Evolutionary conservation across 35 echinoderm and acorn worm species (phyloP), one percentile per base, ranked within the genome.

Genomic region (Patiria miniata): DNA sequence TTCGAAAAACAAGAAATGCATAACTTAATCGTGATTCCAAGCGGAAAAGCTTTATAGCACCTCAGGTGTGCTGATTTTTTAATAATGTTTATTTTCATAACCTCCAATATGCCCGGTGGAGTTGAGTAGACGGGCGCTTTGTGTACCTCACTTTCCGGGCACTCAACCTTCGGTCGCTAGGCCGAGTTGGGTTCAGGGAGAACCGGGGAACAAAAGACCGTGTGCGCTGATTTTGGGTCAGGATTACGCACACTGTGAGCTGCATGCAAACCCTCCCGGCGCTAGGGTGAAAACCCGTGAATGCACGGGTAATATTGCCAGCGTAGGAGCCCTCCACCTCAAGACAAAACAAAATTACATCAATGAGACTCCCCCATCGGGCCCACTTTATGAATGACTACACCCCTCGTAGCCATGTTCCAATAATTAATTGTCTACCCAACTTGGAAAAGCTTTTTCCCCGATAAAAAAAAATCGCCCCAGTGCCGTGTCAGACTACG

Each of bases 71-170:
- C 65, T 30, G 7, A 7, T 73, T 18, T 16, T n/a, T 47, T 47
- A 47, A 47, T 47, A 73, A 12, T 73, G 65, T 73, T 73, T 73
- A 73, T 73, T 73, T 73, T 73, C 29, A 26, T 73, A 73, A 73
- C 65, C 65, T 73, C 65, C 65, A 73, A 73, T n/a, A n/a, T 34
- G 65, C 65, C 42, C 42, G 12, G 4, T 12, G 42, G 42, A 47
- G 42, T 47, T 47, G 42, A 47, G 42, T n/a, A n/a, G n/a, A 4
- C 42, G 4, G 42, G 8, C 2, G 21, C 26, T 73, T 73, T 73
- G 65, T 73, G 65, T 23, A 12, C 42, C 42, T 47, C 34, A 73
- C 65, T 73, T 73, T 73, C 65, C 26, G 65, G 65, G 26, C 65
- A 73, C 26, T 73, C 65, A 73, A 73, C 65, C 65, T 73, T 26